A percentile compares a stretch with the other conserved stretches of the same genome.
phyloP scores from a whole-genome alignment of 2,113 vertebrate genomes.

The Dolichallabes microphthalmus region DNA sequence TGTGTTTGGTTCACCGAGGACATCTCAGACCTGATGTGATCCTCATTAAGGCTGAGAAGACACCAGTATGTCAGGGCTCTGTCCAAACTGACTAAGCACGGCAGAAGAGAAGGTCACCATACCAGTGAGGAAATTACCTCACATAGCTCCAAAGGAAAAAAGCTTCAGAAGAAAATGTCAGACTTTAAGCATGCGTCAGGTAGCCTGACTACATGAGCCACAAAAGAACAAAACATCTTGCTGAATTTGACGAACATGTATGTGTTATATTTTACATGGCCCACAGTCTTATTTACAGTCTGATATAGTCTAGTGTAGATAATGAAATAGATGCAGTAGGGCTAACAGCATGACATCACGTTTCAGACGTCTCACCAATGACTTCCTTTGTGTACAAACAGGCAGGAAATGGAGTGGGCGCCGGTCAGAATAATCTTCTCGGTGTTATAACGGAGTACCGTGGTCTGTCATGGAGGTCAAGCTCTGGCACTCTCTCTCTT shows the following conservation, averaged over 20 bases:
- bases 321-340: not conserved
- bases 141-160: not conserved
- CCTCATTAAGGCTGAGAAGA: too few relatives aligned
- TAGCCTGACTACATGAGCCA: not conserved
- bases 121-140: too few relatives aligned
- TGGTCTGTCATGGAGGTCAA: constrained; percentile 87
- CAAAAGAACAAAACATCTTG: not conserved
- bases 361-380: not conserved
- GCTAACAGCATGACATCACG: not conserved
- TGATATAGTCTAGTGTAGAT: not conserved
- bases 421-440: constrained; percentile 66
- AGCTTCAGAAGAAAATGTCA: not conserved
- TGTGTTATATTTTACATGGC: not conserved
- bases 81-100: too few relatives aligned
- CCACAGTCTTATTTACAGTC: not conserved
- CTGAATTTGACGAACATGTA: not conserved
- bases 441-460: constrained; percentile 78
- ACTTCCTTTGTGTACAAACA: constrained; percentile 58
- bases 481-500: not conserved
- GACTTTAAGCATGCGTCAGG: not conserved
- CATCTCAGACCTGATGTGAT: too few relatives aligned
- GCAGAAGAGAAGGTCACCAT: too few relatives aligned
- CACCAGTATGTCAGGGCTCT: too few relatives aligned
- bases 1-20: too few relatives aligned
- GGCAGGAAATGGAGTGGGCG: constrained; percentile 85